A percentile compares a stretch with the other conserved stretches of the same genome.
Evolutionary conservation across 2,113 vertebrate species (phyloP).

Genomic region (Amphilophus citrinellus): DNA sequence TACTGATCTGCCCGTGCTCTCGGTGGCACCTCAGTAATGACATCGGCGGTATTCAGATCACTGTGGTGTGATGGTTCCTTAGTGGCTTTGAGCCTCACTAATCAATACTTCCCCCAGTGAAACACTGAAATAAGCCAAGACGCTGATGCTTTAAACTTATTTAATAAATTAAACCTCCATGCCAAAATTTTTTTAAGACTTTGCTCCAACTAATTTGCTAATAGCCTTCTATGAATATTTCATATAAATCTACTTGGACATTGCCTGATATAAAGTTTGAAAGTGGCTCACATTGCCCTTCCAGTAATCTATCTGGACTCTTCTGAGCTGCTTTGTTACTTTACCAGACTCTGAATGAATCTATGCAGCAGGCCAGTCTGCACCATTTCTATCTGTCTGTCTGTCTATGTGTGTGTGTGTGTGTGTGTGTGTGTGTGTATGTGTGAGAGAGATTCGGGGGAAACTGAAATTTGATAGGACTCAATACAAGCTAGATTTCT

Average conservation of each 20-base stretch:
- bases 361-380: conserved; percentile 11
- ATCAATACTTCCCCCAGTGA: conserved; percentile 56
- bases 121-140: conserved; percentile 32
- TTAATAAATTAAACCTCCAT: conserved; percentile 59
- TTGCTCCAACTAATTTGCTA: conserved; percentile 66
- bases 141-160: conserved; percentile 54
- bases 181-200: conserved; percentile 51
- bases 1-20: conserved; percentile 49
- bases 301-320: conserved; percentile 51
- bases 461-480: no score
- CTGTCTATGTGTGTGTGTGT: no score
- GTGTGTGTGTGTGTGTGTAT: no score
- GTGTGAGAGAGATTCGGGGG: no score
- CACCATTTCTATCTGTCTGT: background rate
- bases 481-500: no score
- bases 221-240: conserved; percentile 70
- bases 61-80: conserved; percentile 40
- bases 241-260: conserved; percentile 62
- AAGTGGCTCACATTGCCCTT: conserved; percentile 40
- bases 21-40: conserved; percentile 46
- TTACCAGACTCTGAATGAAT: conserved; percentile 33
- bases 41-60: conserved; percentile 52
- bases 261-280: conserved; percentile 55
- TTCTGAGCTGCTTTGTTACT: conserved; percentile 29
- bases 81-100: conserved; percentile 40